Evolutionary conservation across 2,797 vertebrate species (phyloP).

Genomic region (Argya squamiceps): DNA sequence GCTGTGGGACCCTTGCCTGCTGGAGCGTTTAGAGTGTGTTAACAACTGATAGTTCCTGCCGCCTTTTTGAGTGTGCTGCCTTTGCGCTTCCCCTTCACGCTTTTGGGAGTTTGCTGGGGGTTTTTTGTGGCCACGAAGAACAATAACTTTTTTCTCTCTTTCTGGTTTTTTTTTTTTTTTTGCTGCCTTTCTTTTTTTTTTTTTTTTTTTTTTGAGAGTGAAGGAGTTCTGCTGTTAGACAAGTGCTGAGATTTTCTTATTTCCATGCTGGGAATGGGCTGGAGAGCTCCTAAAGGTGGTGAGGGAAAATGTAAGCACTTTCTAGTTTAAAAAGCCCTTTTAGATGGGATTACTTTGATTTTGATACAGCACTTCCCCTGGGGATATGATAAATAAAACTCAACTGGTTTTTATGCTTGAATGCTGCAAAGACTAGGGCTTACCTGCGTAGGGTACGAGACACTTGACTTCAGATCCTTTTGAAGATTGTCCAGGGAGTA

Average conservation of each 20-base stretch:
- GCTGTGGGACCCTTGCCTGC: not conserved
- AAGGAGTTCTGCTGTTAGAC: fast-evolving
- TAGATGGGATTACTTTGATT: not conserved
- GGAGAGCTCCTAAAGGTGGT: not conserved
- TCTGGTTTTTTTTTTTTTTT: not conserved
- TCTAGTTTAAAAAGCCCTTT: not conserved
- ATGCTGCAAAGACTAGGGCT: not conserved
- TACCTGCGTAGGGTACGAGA: not conserved
- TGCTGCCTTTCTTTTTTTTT: fast-evolving
- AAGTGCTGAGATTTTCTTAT: not conserved
- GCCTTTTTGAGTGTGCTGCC: fast-evolving
- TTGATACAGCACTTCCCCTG: fast-evolving
- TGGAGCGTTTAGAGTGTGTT: fast-evolving
- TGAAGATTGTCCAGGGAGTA: not conserved
- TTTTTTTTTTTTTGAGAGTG: fast-evolving
- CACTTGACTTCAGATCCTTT: not conserved
- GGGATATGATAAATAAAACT: not conserved
- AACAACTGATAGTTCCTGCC: fast-evolving
- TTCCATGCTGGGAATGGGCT: not conserved
- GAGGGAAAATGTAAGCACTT: fast-evolving
- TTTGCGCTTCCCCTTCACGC: fast-evolving
- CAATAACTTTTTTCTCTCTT: not conserved
- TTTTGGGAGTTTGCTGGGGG: not conserved
- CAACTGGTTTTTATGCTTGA: fast-evolving
- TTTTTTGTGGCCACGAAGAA: not conserved